A percentile compares a stretch with the other conserved stretches of the same genome.
These are phyloP conservation scores for Ptychobarbus kaznakovi DNA, from an alignment of 2,797 vertebrate species.

Conservation along the genomic window DNA sequence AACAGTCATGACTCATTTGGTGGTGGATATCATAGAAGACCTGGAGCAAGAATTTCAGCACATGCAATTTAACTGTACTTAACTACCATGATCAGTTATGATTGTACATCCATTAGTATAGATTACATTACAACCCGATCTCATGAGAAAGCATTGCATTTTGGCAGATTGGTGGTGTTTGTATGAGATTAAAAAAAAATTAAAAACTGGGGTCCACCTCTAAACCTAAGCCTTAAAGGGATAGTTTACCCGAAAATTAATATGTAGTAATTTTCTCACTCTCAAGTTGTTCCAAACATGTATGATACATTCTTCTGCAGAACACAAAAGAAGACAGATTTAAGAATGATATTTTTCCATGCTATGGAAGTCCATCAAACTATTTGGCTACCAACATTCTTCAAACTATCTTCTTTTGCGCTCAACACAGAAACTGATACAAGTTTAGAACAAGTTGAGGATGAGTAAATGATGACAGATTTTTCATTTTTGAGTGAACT, in stretches of 20 bases:
- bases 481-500: not conserved
- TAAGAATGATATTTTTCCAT: not conserved
- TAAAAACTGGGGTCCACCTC: too few relatives aligned
- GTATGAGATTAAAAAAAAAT: not conserved
- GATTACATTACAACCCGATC: not conserved
- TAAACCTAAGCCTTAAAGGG: not conserved
- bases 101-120: not conserved
- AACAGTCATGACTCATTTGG: not conserved
- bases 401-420: not conserved
- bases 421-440: not conserved
- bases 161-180: not conserved
- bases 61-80: not conserved
- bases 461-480: not conserved
- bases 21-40: not conserved
- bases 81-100: not conserved
- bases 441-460: not conserved
- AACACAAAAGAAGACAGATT: not conserved
- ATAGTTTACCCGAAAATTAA: not conserved
- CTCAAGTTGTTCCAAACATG: too few relatives aligned
- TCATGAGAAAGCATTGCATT: not conserved
- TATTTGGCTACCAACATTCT: not conserved
- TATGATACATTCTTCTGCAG: not conserved
- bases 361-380: not conserved
- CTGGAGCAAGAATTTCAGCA: constrained; percentile 4
- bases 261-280: not conserved